These are phyloP conservation scores for Rhopalosiphum padi DNA, from an alignment of 1,140 invertebrate genomes.

Conservation along the genomic window DNA sequence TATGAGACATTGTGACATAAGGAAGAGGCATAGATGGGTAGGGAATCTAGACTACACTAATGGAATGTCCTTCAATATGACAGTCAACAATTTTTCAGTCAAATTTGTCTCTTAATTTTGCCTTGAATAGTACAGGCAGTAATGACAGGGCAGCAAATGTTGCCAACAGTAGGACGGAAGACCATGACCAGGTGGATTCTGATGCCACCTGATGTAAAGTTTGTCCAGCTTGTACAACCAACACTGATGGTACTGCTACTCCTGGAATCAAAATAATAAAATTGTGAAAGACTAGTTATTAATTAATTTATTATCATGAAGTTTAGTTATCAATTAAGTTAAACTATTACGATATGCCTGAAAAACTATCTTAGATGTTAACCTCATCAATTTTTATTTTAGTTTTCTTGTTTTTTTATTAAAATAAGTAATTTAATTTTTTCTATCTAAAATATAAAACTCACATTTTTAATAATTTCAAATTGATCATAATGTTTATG, in stretches of 20 bases:
- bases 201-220: slow-evolving; percentile 92
- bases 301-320: background rate
- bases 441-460: background rate
- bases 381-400: background rate
- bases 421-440: background rate
- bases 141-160: slow-evolving; percentile 84
- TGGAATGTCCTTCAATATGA: slow-evolving; percentile 52
- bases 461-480: background rate
- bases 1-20: slow-evolving; percentile 30
- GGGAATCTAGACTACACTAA: slow-evolving; percentile 29
- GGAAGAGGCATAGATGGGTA: background rate
- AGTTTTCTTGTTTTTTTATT: background rate
- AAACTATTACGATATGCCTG: background rate
- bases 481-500: background rate
- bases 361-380: background rate
- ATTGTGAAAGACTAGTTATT: background rate
- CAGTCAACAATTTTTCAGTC: slow-evolving; percentile 66
- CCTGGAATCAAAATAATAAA: slow-evolving; percentile 74
- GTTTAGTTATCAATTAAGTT: background rate
- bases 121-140: slow-evolving; percentile 90
- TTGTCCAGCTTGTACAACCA: slow-evolving; percentile 96
- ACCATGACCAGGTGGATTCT: slow-evolving; percentile 85
- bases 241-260: slow-evolving; percentile 96
- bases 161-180: slow-evolving; percentile 79
- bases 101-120: slow-evolving; percentile 81